A percentile compares a stretch with the other conserved stretches of the same genome.
Conservation (phyloP, 2,797 vertebrate genomes). For the Epinephelus awoara region DNA sequence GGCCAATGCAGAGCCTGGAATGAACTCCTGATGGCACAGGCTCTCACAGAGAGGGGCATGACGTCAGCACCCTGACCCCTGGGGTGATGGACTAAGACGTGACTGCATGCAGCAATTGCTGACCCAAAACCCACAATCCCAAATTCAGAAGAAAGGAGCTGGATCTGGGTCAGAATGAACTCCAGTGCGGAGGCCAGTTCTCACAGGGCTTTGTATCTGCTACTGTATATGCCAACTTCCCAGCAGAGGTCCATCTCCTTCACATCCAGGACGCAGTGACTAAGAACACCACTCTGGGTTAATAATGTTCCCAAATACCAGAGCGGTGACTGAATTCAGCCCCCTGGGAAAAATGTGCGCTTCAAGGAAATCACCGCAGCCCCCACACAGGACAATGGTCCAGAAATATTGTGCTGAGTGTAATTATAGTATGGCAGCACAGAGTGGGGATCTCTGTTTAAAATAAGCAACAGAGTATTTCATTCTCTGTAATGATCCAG, state of each 20-base stretch:
- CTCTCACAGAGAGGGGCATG: conserved; percentile 72
- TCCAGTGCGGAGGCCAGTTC: conserved; percentile 56
- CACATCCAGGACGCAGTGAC: conserved; percentile 68
- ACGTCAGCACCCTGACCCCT: conserved; percentile 76
- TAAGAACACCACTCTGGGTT: conserved; percentile 70
- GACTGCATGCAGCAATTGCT: conserved; percentile 71
- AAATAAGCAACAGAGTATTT: conserved; percentile 36
- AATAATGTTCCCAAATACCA: conserved; percentile 78
- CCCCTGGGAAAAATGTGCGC: conserved; percentile 69
- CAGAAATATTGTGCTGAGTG: conserved; percentile 44
- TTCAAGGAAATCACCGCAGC: conserved; percentile 60
- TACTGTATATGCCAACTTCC: conserved; percentile 65
- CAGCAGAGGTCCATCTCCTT: conserved; percentile 68
- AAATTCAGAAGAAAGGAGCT: conserved; percentile 15
- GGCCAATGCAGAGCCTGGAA: conserved; percentile 55
- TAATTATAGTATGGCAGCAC: conserved; percentile 47
- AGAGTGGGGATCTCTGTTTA: conserved; percentile 34
- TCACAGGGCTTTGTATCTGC: conserved; percentile 72
- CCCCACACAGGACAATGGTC: conserved; percentile 51
- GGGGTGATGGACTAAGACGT: conserved; percentile 55
- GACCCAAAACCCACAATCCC: conserved; percentile 52
- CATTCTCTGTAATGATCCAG: conserved; percentile 37
- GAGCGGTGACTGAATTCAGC: conserved; percentile 69
- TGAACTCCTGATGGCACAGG: conserved; percentile 61
- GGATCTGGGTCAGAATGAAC: conserved; percentile 52